Percentiles rank a stretch among this genome's conserved stretches.
Evolutionary conservation across 2,888 invertebrate species (phyloP).

Genomic region (Hyposoter didymator): DNA sequence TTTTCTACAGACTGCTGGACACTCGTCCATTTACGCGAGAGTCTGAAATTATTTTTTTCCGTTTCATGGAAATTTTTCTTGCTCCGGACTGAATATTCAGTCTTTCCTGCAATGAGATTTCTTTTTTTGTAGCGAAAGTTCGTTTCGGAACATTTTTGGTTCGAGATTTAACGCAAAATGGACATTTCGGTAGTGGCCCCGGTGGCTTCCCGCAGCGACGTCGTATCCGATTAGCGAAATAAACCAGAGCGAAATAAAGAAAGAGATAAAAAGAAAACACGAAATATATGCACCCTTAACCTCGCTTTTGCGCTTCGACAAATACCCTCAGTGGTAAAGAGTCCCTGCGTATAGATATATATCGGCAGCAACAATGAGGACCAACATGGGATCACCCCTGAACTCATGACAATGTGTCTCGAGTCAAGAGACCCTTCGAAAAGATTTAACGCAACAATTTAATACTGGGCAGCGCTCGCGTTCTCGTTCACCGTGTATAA

Average conservation of each 20-base stretch:
- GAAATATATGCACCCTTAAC: slow-evolving; percentile 64
- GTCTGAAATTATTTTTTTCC: not conserved
- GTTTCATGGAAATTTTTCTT: not conserved
- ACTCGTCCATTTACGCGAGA: not conserved
- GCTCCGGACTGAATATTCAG: not conserved
- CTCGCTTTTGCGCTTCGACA: slow-evolving; percentile 62
- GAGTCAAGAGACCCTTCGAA: slow-evolving; percentile 79
- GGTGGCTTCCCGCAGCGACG: slow-evolving; percentile 63
- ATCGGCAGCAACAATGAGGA: slow-evolving; percentile 8
- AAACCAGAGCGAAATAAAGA: slow-evolving; percentile 20
- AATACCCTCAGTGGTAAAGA: slow-evolving; percentile 51
- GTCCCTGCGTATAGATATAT: slow-evolving; percentile 40
- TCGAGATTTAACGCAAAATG: slow-evolving; percentile 17
- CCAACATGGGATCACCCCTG: slow-evolving; percentile 74
- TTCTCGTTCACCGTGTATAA: slow-evolving; percentile 47
- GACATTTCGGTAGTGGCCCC: not conserved
- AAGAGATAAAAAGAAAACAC: slow-evolving; percentile 18
- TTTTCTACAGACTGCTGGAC: not conserved
- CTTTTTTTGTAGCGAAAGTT: not conserved
- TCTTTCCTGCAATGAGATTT: not conserved
- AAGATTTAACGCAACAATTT: slow-evolving; percentile 68
- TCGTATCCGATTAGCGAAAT: slow-evolving; percentile 79
- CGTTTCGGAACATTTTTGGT: not conserved
- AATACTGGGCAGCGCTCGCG: slow-evolving; percentile 32
- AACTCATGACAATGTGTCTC: slow-evolving; percentile 73